A percentile compares a stretch with the other conserved stretches of the same genome.
phyloP scores from a whole-genome alignment of 2,113 vertebrate genomes.

The Steatornis caripensis region DNA sequence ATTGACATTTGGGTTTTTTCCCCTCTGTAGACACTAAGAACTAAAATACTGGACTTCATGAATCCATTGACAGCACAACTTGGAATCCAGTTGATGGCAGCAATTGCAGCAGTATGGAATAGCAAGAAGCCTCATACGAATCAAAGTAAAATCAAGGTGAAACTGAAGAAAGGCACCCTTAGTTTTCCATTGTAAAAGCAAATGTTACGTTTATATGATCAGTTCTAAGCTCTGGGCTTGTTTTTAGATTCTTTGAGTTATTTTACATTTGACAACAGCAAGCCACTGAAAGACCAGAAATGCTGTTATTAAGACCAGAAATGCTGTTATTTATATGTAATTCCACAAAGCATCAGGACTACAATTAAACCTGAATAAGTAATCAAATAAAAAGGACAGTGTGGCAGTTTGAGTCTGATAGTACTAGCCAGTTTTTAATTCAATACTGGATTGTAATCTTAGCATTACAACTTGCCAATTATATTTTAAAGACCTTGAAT shows the following conservation, averaged over 20 bases:
- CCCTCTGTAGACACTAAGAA: slow-evolving; percentile 80
- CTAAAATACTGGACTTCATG: slow-evolving; percentile 89
- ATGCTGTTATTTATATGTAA: not conserved
- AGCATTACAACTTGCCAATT: not conserved
- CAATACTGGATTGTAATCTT: not conserved
- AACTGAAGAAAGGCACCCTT: not conserved
- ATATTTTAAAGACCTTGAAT: not conserved
- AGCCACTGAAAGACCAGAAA: not conserved
- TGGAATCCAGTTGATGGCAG: slow-evolving; percentile 86
- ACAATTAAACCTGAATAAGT: not conserved
- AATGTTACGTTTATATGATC: not conserved
- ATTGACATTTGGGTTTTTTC: not conserved
- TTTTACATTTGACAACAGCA: not conserved
- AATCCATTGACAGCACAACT: slow-evolving; percentile 85
- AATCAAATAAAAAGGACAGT: not conserved
- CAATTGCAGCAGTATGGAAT: slow-evolving; percentile 88
- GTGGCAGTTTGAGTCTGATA: not conserved
- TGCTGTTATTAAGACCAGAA: not conserved
- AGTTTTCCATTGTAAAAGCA: not conserved
- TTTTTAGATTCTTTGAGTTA: not conserved
- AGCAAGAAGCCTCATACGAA: slow-evolving; percentile 80
- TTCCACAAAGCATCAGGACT: not conserved
- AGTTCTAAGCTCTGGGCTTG: not conserved
- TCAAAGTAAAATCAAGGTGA: slow-evolving; percentile 84
- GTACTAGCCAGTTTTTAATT: not conserved